Conservation (phyloP, 1,140 invertebrate genomes). For the Leptopilina boulardi region DNA sequence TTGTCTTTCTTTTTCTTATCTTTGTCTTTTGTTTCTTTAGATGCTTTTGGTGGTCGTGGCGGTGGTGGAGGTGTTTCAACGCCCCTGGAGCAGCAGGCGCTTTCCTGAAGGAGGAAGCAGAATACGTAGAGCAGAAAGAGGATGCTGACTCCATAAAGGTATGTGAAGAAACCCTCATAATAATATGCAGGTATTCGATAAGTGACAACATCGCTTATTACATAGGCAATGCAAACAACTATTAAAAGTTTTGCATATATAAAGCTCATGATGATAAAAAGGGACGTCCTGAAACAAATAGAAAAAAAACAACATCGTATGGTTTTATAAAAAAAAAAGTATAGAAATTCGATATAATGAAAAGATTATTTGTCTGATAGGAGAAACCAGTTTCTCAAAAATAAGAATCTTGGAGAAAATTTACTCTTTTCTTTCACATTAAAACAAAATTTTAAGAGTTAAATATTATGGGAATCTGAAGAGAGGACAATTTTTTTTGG, state of each 20-base stretch:
- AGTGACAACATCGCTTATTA: conserved; percentile 94
- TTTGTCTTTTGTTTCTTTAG: conserved; percentile 84
- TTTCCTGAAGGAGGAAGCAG: conserved; percentile 95
- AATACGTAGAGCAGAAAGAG: conserved; percentile 97
- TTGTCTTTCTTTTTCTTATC: conserved; percentile 75
- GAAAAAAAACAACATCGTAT: conserved; percentile 40
- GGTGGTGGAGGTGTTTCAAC: conserved; percentile 81
- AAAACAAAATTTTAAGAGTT: too few relatives aligned
- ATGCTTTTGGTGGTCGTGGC: conserved; percentile 85
- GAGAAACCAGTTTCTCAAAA: too few relatives aligned
- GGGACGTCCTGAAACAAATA: conserved; percentile 87
- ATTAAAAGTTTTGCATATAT: conserved; percentile 94
- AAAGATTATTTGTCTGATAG: too few relatives aligned
- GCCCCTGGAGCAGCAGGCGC: conserved; percentile 85
- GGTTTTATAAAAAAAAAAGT: neutral
- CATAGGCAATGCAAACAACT: conserved; percentile 93
- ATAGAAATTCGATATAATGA: too few relatives aligned
- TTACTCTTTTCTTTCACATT: too few relatives aligned
- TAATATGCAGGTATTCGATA: conserved; percentile 93
- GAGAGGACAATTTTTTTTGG: too few relatives aligned
- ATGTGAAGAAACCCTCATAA: conserved; percentile 98
- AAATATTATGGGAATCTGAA: too few relatives aligned
- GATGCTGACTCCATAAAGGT: conserved; percentile 96
- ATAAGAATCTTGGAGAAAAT: too few relatives aligned
- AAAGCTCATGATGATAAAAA: conserved; percentile 96